Conservation (phyloP, 2,113 vertebrate genomes). For the Trematomus loennbergii region DNA sequence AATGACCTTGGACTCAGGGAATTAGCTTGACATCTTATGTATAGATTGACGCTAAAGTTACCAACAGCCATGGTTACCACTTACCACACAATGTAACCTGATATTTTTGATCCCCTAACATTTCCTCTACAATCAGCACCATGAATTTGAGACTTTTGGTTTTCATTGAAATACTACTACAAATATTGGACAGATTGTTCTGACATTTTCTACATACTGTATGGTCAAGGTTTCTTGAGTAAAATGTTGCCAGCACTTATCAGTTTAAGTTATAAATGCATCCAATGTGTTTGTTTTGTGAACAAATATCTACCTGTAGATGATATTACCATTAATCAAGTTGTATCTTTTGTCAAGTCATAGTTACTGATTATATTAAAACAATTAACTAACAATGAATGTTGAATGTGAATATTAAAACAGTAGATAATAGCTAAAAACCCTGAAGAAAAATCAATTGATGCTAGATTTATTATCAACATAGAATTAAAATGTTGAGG, state of each 20-base stretch:
- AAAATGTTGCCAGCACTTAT: too few species aligned
- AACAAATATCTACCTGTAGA: neutral
- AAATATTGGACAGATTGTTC: too few species aligned
- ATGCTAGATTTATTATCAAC: slow-evolving; percentile 1
- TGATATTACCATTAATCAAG: too few species aligned
- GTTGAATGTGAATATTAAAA: neutral
- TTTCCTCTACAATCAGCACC: neutral
- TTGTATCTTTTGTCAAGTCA: neutral
- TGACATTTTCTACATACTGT: too few species aligned
- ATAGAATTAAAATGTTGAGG: neutral
- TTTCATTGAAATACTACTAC: neutral
- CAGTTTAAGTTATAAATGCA: neutral
- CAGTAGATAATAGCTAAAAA: neutral
- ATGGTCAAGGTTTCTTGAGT: neutral
- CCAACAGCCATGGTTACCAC: neutral
- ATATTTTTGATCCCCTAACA: neutral
- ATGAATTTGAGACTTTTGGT: neutral
- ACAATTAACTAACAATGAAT: neutral
- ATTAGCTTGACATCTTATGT: neutral
- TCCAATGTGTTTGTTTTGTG: neutral
- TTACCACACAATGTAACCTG: neutral
- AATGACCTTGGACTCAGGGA: neutral
- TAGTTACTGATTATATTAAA: neutral
- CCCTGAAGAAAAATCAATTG: neutral
- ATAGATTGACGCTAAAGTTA: neutral